Evolutionary conservation across 2,797 vertebrate species (phyloP), one percentile per base, ranked within the genome.

Genomic region (Todus mexicanus): DNA sequence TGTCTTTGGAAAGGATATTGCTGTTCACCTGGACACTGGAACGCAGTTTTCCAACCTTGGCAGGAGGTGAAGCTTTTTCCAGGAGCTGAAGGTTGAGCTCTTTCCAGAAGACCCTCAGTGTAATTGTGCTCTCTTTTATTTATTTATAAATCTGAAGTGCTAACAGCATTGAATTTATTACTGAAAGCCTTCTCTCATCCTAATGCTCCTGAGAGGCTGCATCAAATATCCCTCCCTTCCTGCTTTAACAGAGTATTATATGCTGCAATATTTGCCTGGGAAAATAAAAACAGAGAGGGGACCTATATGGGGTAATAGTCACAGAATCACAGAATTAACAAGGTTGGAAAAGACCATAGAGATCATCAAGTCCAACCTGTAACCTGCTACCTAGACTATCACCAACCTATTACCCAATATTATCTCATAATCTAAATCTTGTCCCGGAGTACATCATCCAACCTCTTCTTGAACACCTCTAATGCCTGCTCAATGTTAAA

Each of bases 131-230:
- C 5, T 15, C 13, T 93, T 89, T 92, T 72, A 81, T 80, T 83
- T 92, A 63, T 79, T 87, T 72, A 92, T 37, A 31, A 78, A 47
- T 90, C 90, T 59, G 75, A 91, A 79, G 48, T 80, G 79, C 69
- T 7, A 3, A 60, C 43, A 74, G 35, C 33, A n/a, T 72, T 83
- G 80, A 38, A 87, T 93, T 83, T 85, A 61, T 77, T 65, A 78
- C 26, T 61, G 57, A 93, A 93, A 87, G 83, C 23, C 12, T 73
- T 53, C 85, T 77, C 38, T 91, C 61, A 74, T 65, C 54, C 45
- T 76, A 20, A 63, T 13, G 59, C 35, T 81, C 43, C 48, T 51
- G 71, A 84, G 56, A 87, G 75, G 27, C 47, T 42, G 48, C 72
- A 72, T 59, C 71, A 84, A 74, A 48, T 74, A 80, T 43, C 42